Conservation (phyloP, 2,113 vertebrate genomes). For the Vulpes vulpes region DNA sequence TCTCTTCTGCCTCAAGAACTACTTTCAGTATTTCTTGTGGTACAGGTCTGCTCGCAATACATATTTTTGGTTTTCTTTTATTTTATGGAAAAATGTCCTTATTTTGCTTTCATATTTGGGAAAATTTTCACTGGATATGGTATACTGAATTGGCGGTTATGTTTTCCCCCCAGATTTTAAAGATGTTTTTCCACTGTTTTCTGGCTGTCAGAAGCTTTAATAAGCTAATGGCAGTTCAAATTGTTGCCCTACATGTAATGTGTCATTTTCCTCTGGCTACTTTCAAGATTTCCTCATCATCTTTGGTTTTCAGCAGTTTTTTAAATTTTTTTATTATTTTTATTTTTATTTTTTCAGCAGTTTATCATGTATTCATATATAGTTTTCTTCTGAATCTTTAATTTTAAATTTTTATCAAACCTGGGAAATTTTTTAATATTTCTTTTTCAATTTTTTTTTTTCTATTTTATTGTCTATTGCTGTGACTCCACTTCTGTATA, state of each 20-base stretch:
- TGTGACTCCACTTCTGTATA: neutral
- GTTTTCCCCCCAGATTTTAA: neutral
- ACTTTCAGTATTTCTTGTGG: neutral
- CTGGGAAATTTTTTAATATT: neutral
- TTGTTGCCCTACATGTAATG: neutral
- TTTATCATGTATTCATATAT: neutral
- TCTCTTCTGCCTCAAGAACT: neutral
- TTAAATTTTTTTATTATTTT: too few species aligned
- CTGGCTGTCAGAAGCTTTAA: neutral
- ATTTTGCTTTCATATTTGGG: neutral
- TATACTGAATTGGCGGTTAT: neutral
- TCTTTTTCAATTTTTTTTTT: neutral
- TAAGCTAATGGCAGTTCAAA: neutral
- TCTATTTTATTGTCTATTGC: neutral
- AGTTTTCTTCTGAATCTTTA: neutral
- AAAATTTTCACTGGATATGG: neutral
- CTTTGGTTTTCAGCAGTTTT: neutral
- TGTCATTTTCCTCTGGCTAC: neutral
- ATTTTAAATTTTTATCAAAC: neutral
- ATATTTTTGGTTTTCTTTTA: neutral
- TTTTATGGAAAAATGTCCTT: neutral
- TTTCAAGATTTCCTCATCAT: neutral
- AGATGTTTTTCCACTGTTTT: neutral
- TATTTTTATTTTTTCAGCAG: neutral
- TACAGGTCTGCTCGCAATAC: neutral